These are phyloP conservation scores for Microtus pennsylvanicus DNA, from an alignment of 2,113 vertebrate species.

Conservation along the genomic window DNA sequence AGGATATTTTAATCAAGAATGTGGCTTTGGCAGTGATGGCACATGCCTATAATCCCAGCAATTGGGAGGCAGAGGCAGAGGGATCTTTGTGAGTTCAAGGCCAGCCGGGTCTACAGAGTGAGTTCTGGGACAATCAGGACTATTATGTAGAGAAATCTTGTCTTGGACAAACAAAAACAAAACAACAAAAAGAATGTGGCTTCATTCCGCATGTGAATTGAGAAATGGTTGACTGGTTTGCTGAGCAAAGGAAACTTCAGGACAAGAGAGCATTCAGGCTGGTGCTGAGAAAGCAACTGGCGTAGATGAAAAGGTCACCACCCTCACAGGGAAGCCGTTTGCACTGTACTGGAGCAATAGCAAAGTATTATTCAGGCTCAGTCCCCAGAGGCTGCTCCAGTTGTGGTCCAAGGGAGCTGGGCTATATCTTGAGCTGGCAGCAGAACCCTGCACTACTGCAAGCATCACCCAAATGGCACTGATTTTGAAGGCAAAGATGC, in stretches of 20 bases:
- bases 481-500: not conserved
- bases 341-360: not conserved
- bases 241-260: not conserved
- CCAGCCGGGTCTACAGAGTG: no score
- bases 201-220: not conserved
- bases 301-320: not conserved
- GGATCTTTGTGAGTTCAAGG: no score
- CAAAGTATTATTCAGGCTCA: not conserved
- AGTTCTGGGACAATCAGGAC: no score
- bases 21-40: not conserved
- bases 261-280: not conserved
- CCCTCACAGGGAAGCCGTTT: not conserved
- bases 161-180: no score
- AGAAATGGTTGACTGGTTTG: not conserved
- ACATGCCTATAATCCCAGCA: no score
- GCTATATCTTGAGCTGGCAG: not conserved
- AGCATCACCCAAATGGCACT: not conserved
- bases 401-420: not conserved
- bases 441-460: not conserved
- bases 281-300: not conserved
- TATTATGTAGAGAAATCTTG: no score
- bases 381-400: not conserved
- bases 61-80: no score
- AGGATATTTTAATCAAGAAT: not conserved
- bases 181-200: not conserved